A percentile compares a stretch with the other conserved stretches of the same genome.
Evolutionary conservation across 2,797 vertebrate genomes (phyloP).

Genomic region (Trachops cirrhosus): DNA sequence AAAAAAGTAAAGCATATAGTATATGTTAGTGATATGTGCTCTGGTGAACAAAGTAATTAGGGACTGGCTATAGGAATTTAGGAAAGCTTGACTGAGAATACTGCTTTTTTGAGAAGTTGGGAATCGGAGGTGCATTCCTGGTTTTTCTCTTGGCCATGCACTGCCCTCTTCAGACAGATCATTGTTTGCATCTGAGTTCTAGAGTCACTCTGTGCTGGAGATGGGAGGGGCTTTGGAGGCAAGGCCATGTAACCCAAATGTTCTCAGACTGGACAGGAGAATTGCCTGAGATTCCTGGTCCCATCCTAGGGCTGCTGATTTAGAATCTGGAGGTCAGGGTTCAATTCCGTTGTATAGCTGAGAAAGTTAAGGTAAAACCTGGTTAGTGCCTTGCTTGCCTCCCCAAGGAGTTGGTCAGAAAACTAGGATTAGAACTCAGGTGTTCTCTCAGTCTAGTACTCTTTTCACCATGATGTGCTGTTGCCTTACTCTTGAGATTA

Average conservation of each 20-base stretch:
- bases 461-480: not conserved
- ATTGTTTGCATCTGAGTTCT: not conserved
- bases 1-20: not conserved
- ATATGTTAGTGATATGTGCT: not conserved
- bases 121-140: not conserved
- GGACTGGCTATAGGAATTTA: not conserved
- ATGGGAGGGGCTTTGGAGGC: not conserved
- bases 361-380: not conserved
- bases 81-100: not conserved
- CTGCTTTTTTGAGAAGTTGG: not conserved
- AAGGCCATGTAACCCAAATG: not conserved
- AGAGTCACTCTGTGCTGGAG: not conserved
- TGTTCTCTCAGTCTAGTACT: not conserved
- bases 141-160: slow-evolving; percentile 14
- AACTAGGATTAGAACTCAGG: not conserved
- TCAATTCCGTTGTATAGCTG: not conserved
- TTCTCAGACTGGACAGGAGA: not conserved
- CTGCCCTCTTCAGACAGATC: slow-evolving; percentile 23
- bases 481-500: slow-evolving; percentile 6
- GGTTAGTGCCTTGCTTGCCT: not conserved
- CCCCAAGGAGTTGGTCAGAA: not conserved
- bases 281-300: not conserved
- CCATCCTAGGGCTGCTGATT: not conserved
- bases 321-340: not conserved
- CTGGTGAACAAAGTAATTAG: not conserved